Base-by-base conservation (phyloP, 2,113 vertebrate genomes). In the Shinisaurus crocodilurus region DNA sequence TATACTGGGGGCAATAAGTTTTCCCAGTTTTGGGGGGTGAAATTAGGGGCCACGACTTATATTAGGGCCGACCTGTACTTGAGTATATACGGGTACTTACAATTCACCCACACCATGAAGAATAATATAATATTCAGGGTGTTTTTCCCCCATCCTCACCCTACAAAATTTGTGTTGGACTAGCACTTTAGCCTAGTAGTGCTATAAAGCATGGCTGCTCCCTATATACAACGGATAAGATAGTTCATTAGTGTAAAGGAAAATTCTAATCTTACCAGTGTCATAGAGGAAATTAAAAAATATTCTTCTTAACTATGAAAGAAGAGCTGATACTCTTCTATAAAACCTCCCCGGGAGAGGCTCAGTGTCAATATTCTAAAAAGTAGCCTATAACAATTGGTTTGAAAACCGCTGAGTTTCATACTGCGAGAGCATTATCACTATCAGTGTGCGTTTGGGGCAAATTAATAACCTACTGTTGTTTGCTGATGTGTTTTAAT, bases 401-500 rank as follows among this genome's bases (percentile, higher is more conserved):
- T 27, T 75, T 37, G 37, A 72, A 57, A 90, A 85, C 45, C 15
- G 29, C 83, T 69, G 40, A 40, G 34, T n/a, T 77, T 0, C 32
- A 6, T 65, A 0, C 86, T 90, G 25, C 63, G 72, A 92, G 6
- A 60, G 18, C 80, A 16, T 75, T 50, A 86, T 82, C n/a, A 69
- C 16, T 84, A 32, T 90, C 37, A 84, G 0, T 1, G 0, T 15
- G 16, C 74, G 82, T 88, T 93, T 87, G 88, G 34, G 92, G 80
- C 23, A 87, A 81, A 92, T 91, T 94, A 90, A 91, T 91, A 92
- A 93, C 1, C 3, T 89, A 79, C 6, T 91, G 85, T 5, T 87
- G 91, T 88, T 91, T 95, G 90, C 54, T 91, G 7, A 83, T 88
- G 86, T 69, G 6, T 89, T 88, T 92, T 82, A 94, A 91, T 65